Evolutionary conservation across 2,113 vertebrate species (phyloP), one percentile per base, ranked within the genome.

Genomic region (Hypanus sabinus): DNA sequence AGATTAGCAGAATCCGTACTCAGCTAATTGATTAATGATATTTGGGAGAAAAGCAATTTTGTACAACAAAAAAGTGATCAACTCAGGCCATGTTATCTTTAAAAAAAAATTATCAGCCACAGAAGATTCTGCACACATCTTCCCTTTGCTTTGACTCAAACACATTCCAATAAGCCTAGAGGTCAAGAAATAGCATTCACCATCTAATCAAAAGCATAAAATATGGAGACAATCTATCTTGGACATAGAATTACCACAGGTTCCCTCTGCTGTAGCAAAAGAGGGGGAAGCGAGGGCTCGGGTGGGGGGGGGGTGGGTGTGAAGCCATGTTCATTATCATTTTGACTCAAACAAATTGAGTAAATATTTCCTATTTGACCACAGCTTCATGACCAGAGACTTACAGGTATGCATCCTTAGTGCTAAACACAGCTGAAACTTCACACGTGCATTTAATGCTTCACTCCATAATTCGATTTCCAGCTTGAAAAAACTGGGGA

Each of bases 131-230:
- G n/a, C 16, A 65, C 30, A 14, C 3, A 62, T 73, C 0, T 7
- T 33, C 30, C n/a, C 18, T 90, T 88, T n/a, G 83, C 60, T n/a
- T 88, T 88, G 24, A 88, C 57, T 88, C 55, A 62, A 88, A 90
- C 60, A 85, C 81, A 85, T 46, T 33, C 16, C 60, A 90, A 90
- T 10, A 65, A 65, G 60, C 60, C 62, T 6, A 90, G 57, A 8
- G 85, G 55, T 14, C 0, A 24, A 85, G 46, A 55, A 38, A n/a
- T 2, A 3, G 12, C 60, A 5, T 60, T 60, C 55, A 0, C 5
- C 55, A 30, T 87, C 24, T 24, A 24, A 87, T 87, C 55, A 87
- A 60, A 10, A n/a, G 57, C 16, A 87, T 55, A 30, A 46, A 81
- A 46, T 81, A 60, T 11, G 80, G 36, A 2, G 36, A 81, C 38